These are phyloP conservation scores for Philopedon plagiatum DNA, from an alignment of 2,888 invertebrate species.

Conservation along the genomic window DNA sequence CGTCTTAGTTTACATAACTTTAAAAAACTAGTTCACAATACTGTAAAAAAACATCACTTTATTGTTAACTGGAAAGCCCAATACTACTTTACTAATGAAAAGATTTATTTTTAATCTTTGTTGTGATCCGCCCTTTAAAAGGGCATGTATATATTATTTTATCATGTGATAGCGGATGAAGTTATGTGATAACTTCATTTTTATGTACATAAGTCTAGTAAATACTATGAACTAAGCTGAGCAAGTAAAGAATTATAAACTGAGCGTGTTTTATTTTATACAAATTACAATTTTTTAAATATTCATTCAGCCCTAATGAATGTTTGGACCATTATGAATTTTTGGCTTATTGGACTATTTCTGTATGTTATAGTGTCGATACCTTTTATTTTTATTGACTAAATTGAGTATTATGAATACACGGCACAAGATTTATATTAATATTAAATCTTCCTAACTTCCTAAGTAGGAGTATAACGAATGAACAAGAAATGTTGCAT, in stretches of 20 bases:
- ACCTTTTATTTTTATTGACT: neutral
- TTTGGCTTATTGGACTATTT: neutral
- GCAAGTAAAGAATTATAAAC: constrained; percentile 23
- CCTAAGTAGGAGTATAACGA: too few species aligned
- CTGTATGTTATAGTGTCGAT: too few species aligned
- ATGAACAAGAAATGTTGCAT: too few species aligned
- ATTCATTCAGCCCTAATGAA: too few species aligned
- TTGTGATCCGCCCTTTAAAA: constrained; percentile 41
- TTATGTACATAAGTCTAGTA: constrained; percentile 45
- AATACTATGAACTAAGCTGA: constrained; percentile 26
- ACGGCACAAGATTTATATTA: too few species aligned
- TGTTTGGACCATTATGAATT: neutral
- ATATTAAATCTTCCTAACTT: too few species aligned
- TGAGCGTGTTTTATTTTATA: constrained; percentile 20
- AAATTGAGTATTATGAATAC: too few species aligned
- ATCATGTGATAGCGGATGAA: constrained; percentile 45
- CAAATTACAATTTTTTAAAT: too few species aligned
- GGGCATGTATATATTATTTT: constrained; percentile 44
- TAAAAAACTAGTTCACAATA: too few species aligned
- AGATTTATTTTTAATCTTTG: constrained; percentile 37
- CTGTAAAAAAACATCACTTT: neutral
- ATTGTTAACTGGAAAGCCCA: neutral
- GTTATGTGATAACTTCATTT: constrained; percentile 41
- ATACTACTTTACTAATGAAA: constrained; percentile 6
- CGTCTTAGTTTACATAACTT: too few species aligned